Base-by-base conservation (phyloP, 2,888 invertebrate species). In the Plebejus melissa region DNA sequence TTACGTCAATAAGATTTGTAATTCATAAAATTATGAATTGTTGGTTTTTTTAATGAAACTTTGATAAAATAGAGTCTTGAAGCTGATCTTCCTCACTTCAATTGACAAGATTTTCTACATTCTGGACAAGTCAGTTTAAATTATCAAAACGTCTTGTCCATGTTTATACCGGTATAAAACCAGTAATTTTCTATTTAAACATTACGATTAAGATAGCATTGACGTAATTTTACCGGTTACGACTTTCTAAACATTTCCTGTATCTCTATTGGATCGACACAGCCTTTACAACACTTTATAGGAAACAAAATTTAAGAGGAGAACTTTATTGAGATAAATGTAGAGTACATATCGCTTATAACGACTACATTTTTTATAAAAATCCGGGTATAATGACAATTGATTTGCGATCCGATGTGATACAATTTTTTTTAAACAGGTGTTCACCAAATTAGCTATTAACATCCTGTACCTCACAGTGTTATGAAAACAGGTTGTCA, bases 201-300 rank as follows among this genome's bases (percentile, higher is more conserved):
- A n/a, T 71, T 41, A 71, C 16, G 58, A 58, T 38, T 32, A 32
- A 72, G 54, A 72, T 32, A 72, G 50, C 72, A 77, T 78, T 79
- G 77, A 78, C 77, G 79, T 77, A 80, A 80, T 76, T 75, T 50
- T 50, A 74, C 65, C 78, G 72, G 72, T 69, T 74, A 41, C 76
- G 76, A 77, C 80, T 79, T 78, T 80, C 78, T 78, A 79, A 76
- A 71, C 75, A 36, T 77, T 76, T 69, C 71, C 74, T 28, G 71
- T 77, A 77, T 80, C 79, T 76, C 79, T 76, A 79, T 76, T 69
- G 72, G 77, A 78, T 60, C 76, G 69, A 75, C 65, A 22, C 74
- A 74, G 77, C 75, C 74, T 76, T 69, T 74, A 13, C 6, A 32
- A 28, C 72, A 72, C 28, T 41, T 41, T 7, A 41, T 1, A 41